Evolutionary conservation across 2,113 vertebrate genomes (phyloP), one percentile per base, ranked within the genome.

Genomic region (Pithys albifrons): DNA sequence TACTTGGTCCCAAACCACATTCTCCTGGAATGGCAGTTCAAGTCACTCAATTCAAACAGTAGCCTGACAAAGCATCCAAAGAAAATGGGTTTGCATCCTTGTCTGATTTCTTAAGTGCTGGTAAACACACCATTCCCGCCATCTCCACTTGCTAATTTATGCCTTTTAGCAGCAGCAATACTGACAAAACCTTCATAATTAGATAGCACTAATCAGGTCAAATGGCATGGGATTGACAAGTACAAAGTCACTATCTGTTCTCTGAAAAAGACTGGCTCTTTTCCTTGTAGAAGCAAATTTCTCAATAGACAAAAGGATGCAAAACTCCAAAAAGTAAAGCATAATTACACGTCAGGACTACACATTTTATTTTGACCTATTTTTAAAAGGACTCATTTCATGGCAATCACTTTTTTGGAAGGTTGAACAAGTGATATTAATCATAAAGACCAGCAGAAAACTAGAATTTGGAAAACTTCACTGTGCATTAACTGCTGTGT

Each of bases 131-230:
- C 29, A 93, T 85, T 96, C 58, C 46, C 54, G 75, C 39, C 29
- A 75, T 49, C 67, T 95, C 72, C 89, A 77, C 81, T 67, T 89
- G 91, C 78, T 96, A 93, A 93, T 96, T 97, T 93, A 85, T 67
- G 85, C 72, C 79, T 95, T 97, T 97, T 93, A 96, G 96, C 95
- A 97, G 91, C 70, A 97, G 80, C 16, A 71, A 80, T 39, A 39
- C 39, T 74, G 79, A 96, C 76, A 94, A 95, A 96, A 91, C 74
- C 14, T 43, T 67, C 96, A 85, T 96, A 98, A 97, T 98, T 98
- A 98, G 97, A 89, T 93, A 91, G 96, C 88, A 57, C 88, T 97
- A 98, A 98, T 97, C 96, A 95, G 91, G 93, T 97, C 95, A 87
- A 97, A 96, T 72, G 77, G 93, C 91, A 76, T 89, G 43, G 92